These are phyloP conservation scores for Aquatica leii DNA, from an alignment of 2,888 invertebrate genomes.

Conservation along the genomic window DNA sequence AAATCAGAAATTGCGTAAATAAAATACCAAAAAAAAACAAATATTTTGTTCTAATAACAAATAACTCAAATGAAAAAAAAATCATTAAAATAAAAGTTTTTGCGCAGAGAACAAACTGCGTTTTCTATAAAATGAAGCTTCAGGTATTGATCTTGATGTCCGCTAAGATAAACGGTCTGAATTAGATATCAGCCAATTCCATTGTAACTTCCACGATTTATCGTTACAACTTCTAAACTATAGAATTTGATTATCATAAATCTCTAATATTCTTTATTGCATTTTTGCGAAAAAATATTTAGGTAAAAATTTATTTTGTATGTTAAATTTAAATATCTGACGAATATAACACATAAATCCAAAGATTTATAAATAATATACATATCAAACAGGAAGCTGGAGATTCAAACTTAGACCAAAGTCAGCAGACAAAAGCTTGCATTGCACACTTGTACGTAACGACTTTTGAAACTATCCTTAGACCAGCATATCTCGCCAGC, in stretches of 20 bases:
- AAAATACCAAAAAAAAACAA: no score
- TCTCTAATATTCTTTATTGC: slow-evolving; percentile 24
- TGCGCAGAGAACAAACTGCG: slow-evolving; percentile 25
- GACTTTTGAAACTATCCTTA: slow-evolving; percentile 55
- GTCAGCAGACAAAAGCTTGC: slow-evolving; percentile 47
- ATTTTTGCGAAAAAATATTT: slow-evolving; percentile 21
- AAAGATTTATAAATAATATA: slow-evolving; percentile 16
- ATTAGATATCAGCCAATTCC: slow-evolving; percentile 47
- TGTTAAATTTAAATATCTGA: not conserved
- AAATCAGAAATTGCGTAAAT: not conserved
- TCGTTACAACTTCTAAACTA: slow-evolving; percentile 33
- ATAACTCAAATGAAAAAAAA: no score
- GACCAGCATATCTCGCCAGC: slow-evolving; percentile 43
- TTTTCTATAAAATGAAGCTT: slow-evolving; percentile 34
- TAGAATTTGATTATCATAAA: slow-evolving; percentile 37
- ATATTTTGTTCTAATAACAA: not conserved
- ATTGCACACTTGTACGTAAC: slow-evolving; percentile 53
- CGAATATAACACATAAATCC: not conserved
- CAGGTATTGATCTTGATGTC: slow-evolving; percentile 44
- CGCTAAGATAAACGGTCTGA: slow-evolving; percentile 42
- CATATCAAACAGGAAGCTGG: slow-evolving; percentile 25
- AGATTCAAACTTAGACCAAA: slow-evolving; percentile 38
- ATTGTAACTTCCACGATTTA: slow-evolving; percentile 36
- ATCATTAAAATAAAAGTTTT: slow-evolving; percentile 11
- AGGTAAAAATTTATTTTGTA: no score